Conservation (phyloP, 2,113 vertebrate genomes). For the Abramis brama region DNA sequence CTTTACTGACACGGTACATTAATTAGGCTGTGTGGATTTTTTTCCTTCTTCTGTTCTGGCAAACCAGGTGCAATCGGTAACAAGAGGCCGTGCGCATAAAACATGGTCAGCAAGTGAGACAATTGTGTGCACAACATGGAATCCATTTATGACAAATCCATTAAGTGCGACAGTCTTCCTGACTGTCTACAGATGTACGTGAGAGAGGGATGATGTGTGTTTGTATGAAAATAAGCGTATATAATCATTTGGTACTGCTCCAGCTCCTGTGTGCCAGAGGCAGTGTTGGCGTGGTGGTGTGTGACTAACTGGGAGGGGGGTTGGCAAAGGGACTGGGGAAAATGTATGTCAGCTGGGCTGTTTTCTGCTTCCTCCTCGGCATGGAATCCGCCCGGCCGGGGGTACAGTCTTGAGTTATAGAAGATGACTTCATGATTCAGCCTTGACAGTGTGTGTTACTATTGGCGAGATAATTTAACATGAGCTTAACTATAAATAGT, state of each 20-base stretch:
- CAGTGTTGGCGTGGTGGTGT: constrained; percentile 38
- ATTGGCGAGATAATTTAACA: background rate
- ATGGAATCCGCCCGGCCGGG: constrained; percentile 14
- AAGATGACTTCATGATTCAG: constrained; percentile 24
- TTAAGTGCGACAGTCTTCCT: constrained; percentile 25
- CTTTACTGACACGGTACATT: constrained; percentile 22
- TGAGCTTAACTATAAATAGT: background rate
- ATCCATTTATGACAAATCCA: constrained; percentile 33
- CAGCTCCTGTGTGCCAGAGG: constrained; percentile 44
- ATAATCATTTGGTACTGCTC: constrained; percentile 51
- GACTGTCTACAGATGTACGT: background rate
- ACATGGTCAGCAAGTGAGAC: constrained; percentile 30
- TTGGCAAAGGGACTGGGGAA: background rate
- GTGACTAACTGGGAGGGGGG: constrained; percentile 41
- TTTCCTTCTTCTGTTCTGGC: constrained; percentile 16
- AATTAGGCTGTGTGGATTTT: constrained; percentile 22
- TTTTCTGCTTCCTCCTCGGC: constrained; percentile 39
- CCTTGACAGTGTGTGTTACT: background rate
- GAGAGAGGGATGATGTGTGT: constrained; percentile 27
- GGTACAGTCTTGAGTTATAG: constrained; percentile 10
- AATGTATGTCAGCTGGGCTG: constrained; percentile 39
- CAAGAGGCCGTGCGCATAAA: background rate
- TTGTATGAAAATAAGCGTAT: constrained; percentile 44
- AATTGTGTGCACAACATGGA: constrained; percentile 25
- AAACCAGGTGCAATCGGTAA: constrained; percentile 29